Evolutionary conservation across 30 jellyfish, hydroid and myxozoan genomes (phyloP).

Genomic region (Cassiopea andromeda): DNA sequence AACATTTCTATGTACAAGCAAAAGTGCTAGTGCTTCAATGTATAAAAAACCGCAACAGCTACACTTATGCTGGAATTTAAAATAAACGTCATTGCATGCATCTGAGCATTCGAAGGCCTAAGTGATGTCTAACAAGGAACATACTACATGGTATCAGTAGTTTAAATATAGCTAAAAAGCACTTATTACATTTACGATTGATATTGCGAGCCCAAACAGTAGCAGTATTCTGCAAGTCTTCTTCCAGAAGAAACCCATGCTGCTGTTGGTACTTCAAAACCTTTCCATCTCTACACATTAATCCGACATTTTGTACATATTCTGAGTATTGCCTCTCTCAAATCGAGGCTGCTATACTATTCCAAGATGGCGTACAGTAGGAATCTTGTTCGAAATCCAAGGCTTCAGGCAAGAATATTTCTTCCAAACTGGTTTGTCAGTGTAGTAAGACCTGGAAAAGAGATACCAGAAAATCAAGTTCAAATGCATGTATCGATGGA

Average conservation of each 20-base stretch:
- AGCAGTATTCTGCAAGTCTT: not conserved
- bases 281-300: no score
- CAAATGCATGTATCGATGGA: constrained; percentile 93
- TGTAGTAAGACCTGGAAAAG: constrained; percentile 82
- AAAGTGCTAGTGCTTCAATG: no score
- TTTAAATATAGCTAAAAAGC: no score
- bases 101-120: no score
- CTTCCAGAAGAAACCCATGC: not conserved
- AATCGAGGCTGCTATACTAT: constrained; percentile 1
- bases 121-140: no score
- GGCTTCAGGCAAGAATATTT: constrained; percentile 91
- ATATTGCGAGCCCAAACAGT: not conserved
- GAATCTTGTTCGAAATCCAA: constrained; percentile 79
- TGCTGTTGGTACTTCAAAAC: no score
- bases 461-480: constrained; percentile 75
- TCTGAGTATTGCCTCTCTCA: not conserved
- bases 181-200: not conserved
- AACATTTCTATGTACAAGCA: no score
- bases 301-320: not conserved
- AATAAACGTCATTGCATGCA: no score
- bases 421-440: constrained; percentile 89
- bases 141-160: no score
- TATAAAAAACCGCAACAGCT: no score
- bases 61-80: no score
- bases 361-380: constrained; percentile 88